Evolutionary conservation across 2,888 invertebrate species (phyloP), one percentile per base, ranked within the genome.

Genomic region (Cremastinae sp.): DNA sequence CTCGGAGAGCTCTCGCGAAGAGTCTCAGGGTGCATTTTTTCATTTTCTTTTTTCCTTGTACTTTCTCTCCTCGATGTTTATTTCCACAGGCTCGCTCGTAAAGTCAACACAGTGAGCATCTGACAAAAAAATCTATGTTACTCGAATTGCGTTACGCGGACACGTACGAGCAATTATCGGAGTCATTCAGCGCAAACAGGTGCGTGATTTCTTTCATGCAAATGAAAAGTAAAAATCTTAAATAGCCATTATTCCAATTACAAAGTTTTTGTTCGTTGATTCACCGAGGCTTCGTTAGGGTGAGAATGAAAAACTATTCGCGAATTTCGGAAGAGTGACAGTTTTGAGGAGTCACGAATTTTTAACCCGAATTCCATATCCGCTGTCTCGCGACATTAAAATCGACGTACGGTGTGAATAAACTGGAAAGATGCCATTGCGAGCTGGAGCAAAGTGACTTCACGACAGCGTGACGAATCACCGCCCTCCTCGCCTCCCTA

Each of bases 141-240:
- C 83, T 84, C 81, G 78, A 86, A 87, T 85, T 84, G 83, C 86
- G 85, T 83, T 83, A 84, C 84, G 81, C 84, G 82, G 81, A 84
- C 28, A 28, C 5, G 2, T 28, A 28, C 28, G 28, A 28, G 28
- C 28, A 28, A 28, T 28, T 28, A 28, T 28, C 28, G n/a, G n/a
- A 28, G 28, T 28, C 28, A 28, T 28, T 28, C 28, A 5, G 28
- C 28, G 5, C 28, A 5, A 3, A 28, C 28, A 28, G 5, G 28
- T 5, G 28, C 2, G 5, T 28, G 5, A 28, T 28, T 28, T 28
- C 5, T 5, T 28, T 28, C 5, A 28, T 28, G 28, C 5, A 28
- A 28, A 28, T 28, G 5, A 28, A 28, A 28, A 3, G 28, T n/a
- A n/a, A n/a, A n/a, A n/a, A n/a, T n/a, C n/a, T n/a, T n/a, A n/a